Evolutionary conservation across 2,113 vertebrate species (phyloP), one percentile per base, ranked within the genome.

Genomic region (Tenebrosternarchus preto): DNA sequence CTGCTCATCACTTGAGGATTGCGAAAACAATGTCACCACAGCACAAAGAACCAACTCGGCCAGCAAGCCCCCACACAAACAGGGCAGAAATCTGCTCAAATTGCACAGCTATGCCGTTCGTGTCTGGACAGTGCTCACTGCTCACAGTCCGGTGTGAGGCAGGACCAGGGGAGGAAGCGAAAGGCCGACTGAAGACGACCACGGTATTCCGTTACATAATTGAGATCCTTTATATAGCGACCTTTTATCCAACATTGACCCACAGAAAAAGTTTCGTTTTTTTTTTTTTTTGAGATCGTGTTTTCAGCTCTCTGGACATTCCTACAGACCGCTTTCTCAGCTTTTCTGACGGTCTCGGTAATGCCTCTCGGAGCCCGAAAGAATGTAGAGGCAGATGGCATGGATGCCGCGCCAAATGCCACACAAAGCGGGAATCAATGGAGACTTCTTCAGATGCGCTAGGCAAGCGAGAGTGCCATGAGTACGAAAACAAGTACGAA

Each of bases 341-440:
- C 63, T 64, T 69, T 53, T 39, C 59, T 69, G 46, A 63, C 36
- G 33, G 63, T 27, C 78, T 81, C 63, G 61, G 56, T 73, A 63
- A 75, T 78, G 72, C 83, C 81, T n/a, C 70, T 29, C 31, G 27
- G 82, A 70, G 77, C n/a, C 57, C 79, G 36, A 76, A 81, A 79
- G 77, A 87, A 87, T 77, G 78, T 63, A 59, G 66, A 64, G 33
- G 66, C 86, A 87, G 85, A 87, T 84, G 84, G 84, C 57, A 64
- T 33, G 16, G 24, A 70, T 76, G 71, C 83, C 73, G 64, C 11
- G 76, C 86, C 86, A 84, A 87, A 82, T 76, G 63, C 81, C 86
- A 83, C 56, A 76, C 82, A 79, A 82, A 78, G 64, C 66, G 60
- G 53, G 63, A 57, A 77, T 73, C 82, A 77, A 82, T 83, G 67